Evolutionary conservation across 2,797 vertebrate genomes (phyloP), one percentile per base, ranked within the genome.

Genomic region (Acanthiza pusilla): DNA sequence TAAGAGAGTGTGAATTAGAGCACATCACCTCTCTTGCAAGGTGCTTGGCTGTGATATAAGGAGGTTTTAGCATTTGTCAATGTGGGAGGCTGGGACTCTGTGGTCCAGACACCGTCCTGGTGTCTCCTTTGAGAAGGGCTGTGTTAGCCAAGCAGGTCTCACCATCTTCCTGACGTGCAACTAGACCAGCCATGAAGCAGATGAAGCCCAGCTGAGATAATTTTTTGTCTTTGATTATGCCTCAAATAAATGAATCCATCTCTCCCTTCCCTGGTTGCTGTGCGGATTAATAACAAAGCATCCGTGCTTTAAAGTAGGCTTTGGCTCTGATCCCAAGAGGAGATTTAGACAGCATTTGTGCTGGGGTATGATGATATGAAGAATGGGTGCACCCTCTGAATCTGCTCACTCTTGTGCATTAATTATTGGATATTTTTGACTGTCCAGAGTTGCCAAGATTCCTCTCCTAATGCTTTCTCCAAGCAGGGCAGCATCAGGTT

Each of bases 271-370:
- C 50, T 16, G 42, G 40, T 65, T 26, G n/a, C 89, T 74, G 68
- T 6, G 7, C 1, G 1, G 91, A 91, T 96, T 89, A 92, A 70
- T 89, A 91, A 88, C 88, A 80, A 88, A 92, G 75, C 96, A 82
- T 60, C 5, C 4, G 55, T 55, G 74, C 87, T 89, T 71, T 95
- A 89, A 84, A 80, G 93, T 61, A 83, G 79, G 87, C 72, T 92
- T 96, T 94, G 94, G 95, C 91, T 95, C 82, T 29, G 65, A 85
- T 96, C 91, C 94, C 78, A 36, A 88, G 85, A 74, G 72, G 60
- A 88, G 88, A 93, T 94, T 95, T 80, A 89, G 67, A 4, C 43
- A 73, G 87, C 0, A 3, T 88, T 89, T 16, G 2, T 77, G 58
- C 93, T 57, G 32, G 81, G 54, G 5, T 70, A 32, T 12, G 68